Evolutionary conservation across 2,113 vertebrate genomes (phyloP), one percentile per base, ranked within the genome.

Genomic region (Nothobranchius kuhntae): DNA sequence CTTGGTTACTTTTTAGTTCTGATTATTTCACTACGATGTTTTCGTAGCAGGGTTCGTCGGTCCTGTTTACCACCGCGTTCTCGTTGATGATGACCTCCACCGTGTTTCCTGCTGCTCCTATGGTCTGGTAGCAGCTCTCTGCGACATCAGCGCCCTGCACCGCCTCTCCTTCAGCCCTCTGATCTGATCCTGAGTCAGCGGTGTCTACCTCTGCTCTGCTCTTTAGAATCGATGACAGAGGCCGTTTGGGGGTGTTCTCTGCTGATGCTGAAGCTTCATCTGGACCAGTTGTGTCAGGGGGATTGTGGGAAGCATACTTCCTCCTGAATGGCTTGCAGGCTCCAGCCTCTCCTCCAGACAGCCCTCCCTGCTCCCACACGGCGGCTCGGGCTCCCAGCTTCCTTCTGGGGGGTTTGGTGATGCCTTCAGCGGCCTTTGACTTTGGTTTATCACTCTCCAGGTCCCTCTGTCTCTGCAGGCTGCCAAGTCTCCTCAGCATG

Each of bases 41-140:
- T 87, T 98, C 96, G 7, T 99, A 99, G 75, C 94, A 94, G 0
- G 95, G 95, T 68, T 95, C 95, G 46, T 92, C 90, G 17, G 68
- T 78, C 30, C 30, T 30, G 50, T 52, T 67, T 26, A 67, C 74
- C 56, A 13, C 71, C 13, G 74, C 81, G 21, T 65, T 79, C 35
- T 86, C 65, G 3, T 88, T 91, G 63, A 86, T 60, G 9, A 82
- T 88, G 54, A 92, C 77, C 6, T 78, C 85, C 13, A 85, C 78
- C 0, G 82, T 0, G 44, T 79, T 85, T 8, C 74, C 87, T 67
- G 3, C 68, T 6, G 84, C 79, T 57, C 85, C 85, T 51, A 75
- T 85, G n/a, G 77, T 91, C 26, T 83, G 71, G 68, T 91, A 91
- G 24, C 59, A 54, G 46, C 80, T 44, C 26, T 92, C 91, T 61